Conservation (phyloP, 2,113 vertebrate genomes). For the Puma concolor region DNA sequence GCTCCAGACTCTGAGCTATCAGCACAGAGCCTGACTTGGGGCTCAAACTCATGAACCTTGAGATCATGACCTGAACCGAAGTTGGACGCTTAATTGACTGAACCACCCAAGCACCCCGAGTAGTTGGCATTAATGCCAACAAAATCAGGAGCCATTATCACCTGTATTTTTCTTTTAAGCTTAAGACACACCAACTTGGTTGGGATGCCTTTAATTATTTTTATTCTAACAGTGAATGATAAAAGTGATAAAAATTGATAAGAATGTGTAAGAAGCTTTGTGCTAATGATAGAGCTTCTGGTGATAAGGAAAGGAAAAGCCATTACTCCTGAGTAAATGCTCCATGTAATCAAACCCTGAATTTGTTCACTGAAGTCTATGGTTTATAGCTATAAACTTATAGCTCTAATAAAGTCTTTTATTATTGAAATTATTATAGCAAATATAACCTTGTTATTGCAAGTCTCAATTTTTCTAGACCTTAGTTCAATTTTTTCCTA, state of each 20-base stretch:
- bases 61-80: too few species aligned
- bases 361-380: conserved; percentile 43
- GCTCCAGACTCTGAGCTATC: too few species aligned
- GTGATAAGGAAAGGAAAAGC: conserved; percentile 50
- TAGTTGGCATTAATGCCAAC: not conserved
- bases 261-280: conserved; percentile 25
- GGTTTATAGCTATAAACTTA: conserved; percentile 43
- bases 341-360: conserved; percentile 38
- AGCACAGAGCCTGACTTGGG: too few species aligned
- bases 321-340: not conserved
- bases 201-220: conserved; percentile 37
- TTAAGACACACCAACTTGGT: not conserved
- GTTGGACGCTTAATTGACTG: too few species aligned
- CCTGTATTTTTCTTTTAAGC: not conserved
- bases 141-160: not conserved
- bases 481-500: not conserved
- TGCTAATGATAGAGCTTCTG: not conserved
- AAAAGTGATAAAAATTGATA: conserved; percentile 51
- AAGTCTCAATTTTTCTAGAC: not conserved
- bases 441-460: conserved; percentile 3
- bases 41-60: too few species aligned
- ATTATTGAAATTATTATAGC: conserved; percentile 46
- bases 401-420: conserved; percentile 44
- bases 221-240: conserved; percentile 24
- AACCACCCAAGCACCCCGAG: not conserved